Evolutionary conservation across 2,888 invertebrate genomes (phyloP).

Genomic region (Drosophila fungiperda): DNA sequence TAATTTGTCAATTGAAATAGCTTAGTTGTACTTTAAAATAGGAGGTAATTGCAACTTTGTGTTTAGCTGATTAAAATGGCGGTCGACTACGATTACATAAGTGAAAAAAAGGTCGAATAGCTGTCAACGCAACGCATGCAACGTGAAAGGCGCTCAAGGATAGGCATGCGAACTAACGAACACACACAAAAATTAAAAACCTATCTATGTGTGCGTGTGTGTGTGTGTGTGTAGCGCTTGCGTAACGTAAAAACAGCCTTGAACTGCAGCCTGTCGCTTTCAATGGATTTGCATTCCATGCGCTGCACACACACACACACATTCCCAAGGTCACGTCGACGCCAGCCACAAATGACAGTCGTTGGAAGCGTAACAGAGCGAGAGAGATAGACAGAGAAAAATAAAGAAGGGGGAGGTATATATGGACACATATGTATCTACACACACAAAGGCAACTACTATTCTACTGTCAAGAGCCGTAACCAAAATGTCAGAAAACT

Average conservation of each 20-base stretch:
- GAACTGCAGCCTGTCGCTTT: constrained; percentile 80
- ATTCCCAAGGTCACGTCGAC: constrained; percentile 48
- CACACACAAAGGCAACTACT: constrained; percentile 9
- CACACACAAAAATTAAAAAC: constrained; percentile 23
- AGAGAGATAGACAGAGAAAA: constrained; percentile 1
- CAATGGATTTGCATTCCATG: constrained; percentile 80
- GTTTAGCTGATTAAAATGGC: constrained; percentile 45
- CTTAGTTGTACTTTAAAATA: background rate
- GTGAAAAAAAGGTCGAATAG: constrained; percentile 11
- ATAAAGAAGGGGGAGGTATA: background rate
- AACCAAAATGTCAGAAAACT: constrained; percentile 67
- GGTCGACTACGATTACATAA: constrained; percentile 41
- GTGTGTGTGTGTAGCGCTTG: constrained; percentile 64
- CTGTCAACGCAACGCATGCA: constrained; percentile 70
- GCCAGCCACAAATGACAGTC: constrained; percentile 53
- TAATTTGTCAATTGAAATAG: background rate
- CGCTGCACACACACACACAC: constrained; percentile 36
- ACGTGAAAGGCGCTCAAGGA: constrained; percentile 68
- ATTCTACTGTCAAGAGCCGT: constrained; percentile 38
- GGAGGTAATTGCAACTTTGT: constrained; percentile 16
- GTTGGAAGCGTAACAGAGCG: constrained; percentile 10
- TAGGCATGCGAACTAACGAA: constrained; percentile 38
- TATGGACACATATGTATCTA: constrained; percentile 19
- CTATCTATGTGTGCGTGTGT: constrained; percentile 16
- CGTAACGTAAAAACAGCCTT: constrained; percentile 81